These are phyloP conservation scores for Leptosomus discolor DNA, from an alignment of 2,113 vertebrate genomes.

Conservation along the genomic window DNA sequence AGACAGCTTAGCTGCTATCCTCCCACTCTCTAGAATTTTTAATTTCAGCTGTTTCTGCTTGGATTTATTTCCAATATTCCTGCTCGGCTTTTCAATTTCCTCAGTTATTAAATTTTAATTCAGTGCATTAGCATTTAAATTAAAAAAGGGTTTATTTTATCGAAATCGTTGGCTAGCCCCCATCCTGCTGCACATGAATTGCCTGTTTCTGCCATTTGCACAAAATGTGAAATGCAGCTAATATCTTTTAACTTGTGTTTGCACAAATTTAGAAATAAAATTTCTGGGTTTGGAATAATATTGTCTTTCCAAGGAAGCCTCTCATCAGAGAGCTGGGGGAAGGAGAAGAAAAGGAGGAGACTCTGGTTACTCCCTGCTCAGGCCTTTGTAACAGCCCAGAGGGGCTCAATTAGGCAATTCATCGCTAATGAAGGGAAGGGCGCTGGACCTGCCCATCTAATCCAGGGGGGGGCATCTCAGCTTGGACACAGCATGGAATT, in stretches of 20 bases:
- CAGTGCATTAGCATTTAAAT: constrained; percentile 99
- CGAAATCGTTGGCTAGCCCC: constrained; percentile 79
- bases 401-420: neutral
- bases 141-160: constrained; percentile 97
- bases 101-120: constrained; percentile 99
- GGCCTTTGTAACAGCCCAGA: accelerated
- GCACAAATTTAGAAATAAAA: constrained; percentile 82
- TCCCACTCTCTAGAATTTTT: constrained; percentile 97
- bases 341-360: neutral
- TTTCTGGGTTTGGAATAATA: constrained; percentile 80
- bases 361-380: neutral
- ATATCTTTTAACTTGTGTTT: constrained; percentile 80
- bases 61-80: constrained; percentile 99
- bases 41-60: constrained; percentile 99
- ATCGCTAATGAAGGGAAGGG: neutral
- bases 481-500: accelerated
- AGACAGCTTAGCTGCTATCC: constrained; percentile 92
- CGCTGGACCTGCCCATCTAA: neutral
- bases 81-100: constrained; percentile 99
- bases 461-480: accelerated
- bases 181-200: constrained; percentile 77
- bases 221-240: constrained; percentile 79
- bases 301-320: constrained; percentile 74
- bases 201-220: constrained; percentile 81
- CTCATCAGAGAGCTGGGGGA: constrained; percentile 31